Evolutionary conservation across 2,888 invertebrate species (phyloP).

Genomic region (Blastobasis lacticolella): DNA sequence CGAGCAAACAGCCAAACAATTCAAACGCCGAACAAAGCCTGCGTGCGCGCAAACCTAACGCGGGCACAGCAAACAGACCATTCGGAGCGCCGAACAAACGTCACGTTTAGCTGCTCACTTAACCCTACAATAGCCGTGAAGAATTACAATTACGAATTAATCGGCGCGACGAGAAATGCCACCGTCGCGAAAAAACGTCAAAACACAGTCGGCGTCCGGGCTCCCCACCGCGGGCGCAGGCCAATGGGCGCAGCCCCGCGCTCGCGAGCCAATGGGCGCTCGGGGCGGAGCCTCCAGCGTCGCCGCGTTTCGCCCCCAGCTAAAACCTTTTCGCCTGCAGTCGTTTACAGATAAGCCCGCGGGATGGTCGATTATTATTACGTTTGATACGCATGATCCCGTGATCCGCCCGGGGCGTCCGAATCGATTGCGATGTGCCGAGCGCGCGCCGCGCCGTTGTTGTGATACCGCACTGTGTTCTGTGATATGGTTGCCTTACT

Average conservation of each 20-base stretch:
- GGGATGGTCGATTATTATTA: slow-evolving; percentile 73
- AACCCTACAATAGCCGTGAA: slow-evolving; percentile 69
- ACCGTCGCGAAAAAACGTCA: slow-evolving; percentile 66
- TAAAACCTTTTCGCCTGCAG: slow-evolving; percentile 73
- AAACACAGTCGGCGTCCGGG: slow-evolving; percentile 57
- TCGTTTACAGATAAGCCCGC: slow-evolving; percentile 73
- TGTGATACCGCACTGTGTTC: slow-evolving; percentile 51
- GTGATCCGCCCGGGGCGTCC: slow-evolving; percentile 53
- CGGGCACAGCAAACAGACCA: slow-evolving; percentile 32
- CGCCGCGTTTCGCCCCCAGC: slow-evolving; percentile 71
- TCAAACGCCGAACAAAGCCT: slow-evolving; percentile 27
- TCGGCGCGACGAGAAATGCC: slow-evolving; percentile 66
- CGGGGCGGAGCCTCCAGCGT: slow-evolving; percentile 68
- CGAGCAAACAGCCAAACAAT: slow-evolving; percentile 17
- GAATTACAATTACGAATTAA: slow-evolving; percentile 61
- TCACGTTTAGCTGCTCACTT: slow-evolving; percentile 63
- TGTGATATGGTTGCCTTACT: slow-evolving; percentile 72
- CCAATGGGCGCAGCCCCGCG: slow-evolving; percentile 59
- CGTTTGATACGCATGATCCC: slow-evolving; percentile 62
- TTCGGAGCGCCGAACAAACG: slow-evolving; percentile 48
- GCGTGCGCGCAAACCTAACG: slow-evolving; percentile 45
- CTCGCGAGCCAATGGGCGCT: slow-evolving; percentile 60
- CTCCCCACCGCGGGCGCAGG: slow-evolving; percentile 47
- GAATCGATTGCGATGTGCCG: slow-evolving; percentile 60
- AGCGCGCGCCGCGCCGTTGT: slow-evolving; percentile 22